Evolutionary conservation across 2,888 invertebrate genomes (phyloP).

Genomic region (Dolichopus griseipennis): DNA sequence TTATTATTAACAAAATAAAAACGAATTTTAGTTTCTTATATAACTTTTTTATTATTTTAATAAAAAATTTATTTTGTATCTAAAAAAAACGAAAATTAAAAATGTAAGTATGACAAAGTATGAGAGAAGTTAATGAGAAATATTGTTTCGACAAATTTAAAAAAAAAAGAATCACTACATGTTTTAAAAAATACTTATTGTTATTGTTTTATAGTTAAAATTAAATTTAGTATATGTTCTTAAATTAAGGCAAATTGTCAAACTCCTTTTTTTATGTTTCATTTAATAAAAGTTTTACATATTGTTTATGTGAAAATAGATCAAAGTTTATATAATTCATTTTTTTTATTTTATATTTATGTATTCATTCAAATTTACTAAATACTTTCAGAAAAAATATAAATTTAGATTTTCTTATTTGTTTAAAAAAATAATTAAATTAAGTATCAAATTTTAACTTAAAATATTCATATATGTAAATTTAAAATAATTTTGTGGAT

Average conservation of each 20-base stretch:
- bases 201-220: background rate
- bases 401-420: background rate
- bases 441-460: background rate
- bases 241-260: constrained; percentile 6
- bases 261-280: background rate
- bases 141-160: background rate
- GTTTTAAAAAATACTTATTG: background rate
- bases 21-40: background rate
- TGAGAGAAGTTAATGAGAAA: background rate
- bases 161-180: background rate
- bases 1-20: background rate
- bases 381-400: background rate
- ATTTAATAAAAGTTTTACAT: background rate
- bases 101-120: no score
- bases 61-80: background rate
- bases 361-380: background rate
- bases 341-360: background rate
- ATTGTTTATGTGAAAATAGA: background rate
- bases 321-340: background rate
- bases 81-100: background rate
- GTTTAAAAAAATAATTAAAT: background rate
- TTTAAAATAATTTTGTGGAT: constrained; percentile 9
- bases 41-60: constrained; percentile 2
- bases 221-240: background rate
- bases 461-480: constrained; percentile 9